Base-by-base conservation (phyloP, 2,888 invertebrate genomes). In the Nymphalis urticae region DNA sequence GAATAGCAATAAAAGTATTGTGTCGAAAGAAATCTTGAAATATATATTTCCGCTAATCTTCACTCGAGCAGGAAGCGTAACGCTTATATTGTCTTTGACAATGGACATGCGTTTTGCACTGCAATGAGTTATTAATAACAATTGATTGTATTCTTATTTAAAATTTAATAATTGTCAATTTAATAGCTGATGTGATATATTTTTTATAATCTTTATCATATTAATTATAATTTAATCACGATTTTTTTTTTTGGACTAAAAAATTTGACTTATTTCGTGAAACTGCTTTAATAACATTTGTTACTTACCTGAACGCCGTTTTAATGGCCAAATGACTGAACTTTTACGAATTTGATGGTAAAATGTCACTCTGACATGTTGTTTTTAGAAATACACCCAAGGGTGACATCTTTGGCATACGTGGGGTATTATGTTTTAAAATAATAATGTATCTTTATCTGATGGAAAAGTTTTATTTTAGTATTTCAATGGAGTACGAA, bases 291-390 rank as follows among this genome's bases (percentile, higher is more conserved):
- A 63, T 21, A 53, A 16, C 32, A 51, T 27, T 21, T 13, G 16
- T 5, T 42, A 51, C n/a, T 53, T n/a, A 47, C 1, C 27, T 16
- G 7, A 64, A 17, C 65, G 62, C 62, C n/a, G 16, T 1, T 63
- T 16, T 63, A 19, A 58, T 72, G 69, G 72, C 67, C 67, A 3
- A 10, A 7, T 5, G 9, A n/a, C 50, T 32, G 59, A 70, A 74
- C 66, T 73, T 73, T 71, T 72, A 64, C 61, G 70, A 56, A 74
- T 74, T 71, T 71, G 71, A 65, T 68, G 67, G 48, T 58, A 56
- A 48, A 68, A 67, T 68, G 70, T 73, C 72, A 69, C 60, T 62
- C 58, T 64, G 69, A 60, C 48, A 68, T 64, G 69, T 68, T 72
- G 66, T 69, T 63, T 42, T 10, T 62, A 53, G 68, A 56, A 68